These are phyloP conservation scores for Choristoneura rosaceana DNA, from an alignment of 2,888 invertebrate species.

Conservation along the genomic window DNA sequence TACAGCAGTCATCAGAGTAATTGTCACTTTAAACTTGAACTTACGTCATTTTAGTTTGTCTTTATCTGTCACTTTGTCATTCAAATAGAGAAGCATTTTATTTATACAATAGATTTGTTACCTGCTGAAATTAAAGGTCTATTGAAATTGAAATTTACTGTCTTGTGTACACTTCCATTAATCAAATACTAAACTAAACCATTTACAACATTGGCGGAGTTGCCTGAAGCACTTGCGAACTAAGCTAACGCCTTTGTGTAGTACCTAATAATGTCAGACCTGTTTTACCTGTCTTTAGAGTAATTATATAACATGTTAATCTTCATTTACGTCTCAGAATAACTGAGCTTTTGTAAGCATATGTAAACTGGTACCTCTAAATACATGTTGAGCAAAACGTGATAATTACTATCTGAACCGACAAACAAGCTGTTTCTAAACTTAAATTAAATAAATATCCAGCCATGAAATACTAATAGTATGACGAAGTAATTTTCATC, in stretches of 20 bases:
- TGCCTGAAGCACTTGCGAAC: slow-evolving; percentile 3
- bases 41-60: no score
- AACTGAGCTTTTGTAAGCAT: neutral
- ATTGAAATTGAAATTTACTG: neutral
- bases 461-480: slow-evolving; percentile 3
- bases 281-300: neutral
- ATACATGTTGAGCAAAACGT: neutral
- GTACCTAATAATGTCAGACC: neutral
- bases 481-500: slow-evolving; percentile 1
- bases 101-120: no score
- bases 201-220: neutral
- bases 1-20: no score
- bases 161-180: neutral
- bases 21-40: no score
- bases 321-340: neutral
- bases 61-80: no score
- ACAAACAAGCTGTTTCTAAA: neutral
- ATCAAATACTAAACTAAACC: slow-evolving; percentile 5
- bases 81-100: no score
- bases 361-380: neutral
- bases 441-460: neutral
- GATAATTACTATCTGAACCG: neutral
- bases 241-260: neutral
- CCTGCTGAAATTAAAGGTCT: neutral
- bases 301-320: slow-evolving; percentile 2